Conservation (phyloP, 2,888 invertebrate species). For the Artemia sinica region DNA sequence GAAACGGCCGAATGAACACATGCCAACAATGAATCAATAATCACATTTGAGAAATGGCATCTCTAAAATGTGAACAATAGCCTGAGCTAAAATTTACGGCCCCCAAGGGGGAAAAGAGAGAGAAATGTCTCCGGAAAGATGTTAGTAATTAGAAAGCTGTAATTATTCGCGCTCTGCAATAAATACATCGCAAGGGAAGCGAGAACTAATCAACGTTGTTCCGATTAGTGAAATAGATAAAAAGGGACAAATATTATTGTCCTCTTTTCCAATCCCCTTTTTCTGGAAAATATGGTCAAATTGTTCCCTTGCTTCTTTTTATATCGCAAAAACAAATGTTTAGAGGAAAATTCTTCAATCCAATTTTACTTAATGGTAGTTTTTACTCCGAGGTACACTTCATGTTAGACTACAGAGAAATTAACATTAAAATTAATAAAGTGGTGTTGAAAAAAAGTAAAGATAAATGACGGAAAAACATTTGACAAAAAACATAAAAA, state of each 20-base stretch:
- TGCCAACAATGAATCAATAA: slow-evolving; percentile 13
- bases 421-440: no score
- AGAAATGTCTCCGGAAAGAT: slow-evolving; percentile 10
- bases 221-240: slow-evolving; percentile 8
- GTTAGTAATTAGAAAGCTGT: slow-evolving; percentile 9
- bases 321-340: no score
- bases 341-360: no score
- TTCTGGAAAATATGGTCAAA: background rate
- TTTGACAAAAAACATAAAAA: no score
- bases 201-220: slow-evolving; percentile 10
- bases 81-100: slow-evolving; percentile 6
- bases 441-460: no score
- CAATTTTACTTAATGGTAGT: no score
- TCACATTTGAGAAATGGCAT: slow-evolving; percentile 14
- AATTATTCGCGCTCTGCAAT: slow-evolving; percentile 14
- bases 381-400: no score
- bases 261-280: slow-evolving; percentile 2
- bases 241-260: slow-evolving; percentile 14
- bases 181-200: slow-evolving; percentile 12
- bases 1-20: slow-evolving; percentile 11
- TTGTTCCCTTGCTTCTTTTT: no score
- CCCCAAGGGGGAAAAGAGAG: background rate
- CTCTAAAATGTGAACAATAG: slow-evolving; percentile 13
- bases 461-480: no score
- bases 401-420: no score